These are phyloP conservation scores for Peromyscus melanophrys DNA, from an alignment of 2,797 vertebrate species.

Conservation along the genomic window DNA sequence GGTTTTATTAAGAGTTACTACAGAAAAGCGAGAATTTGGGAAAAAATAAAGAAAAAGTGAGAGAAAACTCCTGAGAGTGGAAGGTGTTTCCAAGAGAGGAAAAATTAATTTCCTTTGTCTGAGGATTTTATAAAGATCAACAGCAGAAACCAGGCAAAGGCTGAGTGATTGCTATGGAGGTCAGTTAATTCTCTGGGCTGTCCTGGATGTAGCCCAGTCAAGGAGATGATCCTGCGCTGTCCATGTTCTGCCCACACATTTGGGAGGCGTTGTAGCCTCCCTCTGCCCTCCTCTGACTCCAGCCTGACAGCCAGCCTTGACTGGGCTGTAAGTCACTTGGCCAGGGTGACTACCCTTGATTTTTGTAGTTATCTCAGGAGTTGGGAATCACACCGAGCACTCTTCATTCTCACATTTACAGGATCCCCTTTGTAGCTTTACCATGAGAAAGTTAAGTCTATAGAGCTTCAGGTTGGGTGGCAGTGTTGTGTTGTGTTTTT, in stretches of 20 bases:
- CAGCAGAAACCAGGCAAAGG: not conserved
- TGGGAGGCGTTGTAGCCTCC: not conserved
- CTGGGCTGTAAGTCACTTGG: not conserved
- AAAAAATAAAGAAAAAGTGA: fast-evolving
- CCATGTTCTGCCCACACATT: not conserved
- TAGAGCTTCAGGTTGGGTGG: not conserved
- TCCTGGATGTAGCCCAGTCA: no score
- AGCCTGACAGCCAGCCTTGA: not conserved
- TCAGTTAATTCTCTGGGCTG: not conserved
- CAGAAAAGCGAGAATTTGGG: not conserved
- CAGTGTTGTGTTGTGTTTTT: not conserved
- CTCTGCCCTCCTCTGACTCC: not conserved
- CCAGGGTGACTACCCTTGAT: not conserved
- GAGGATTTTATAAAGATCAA: not conserved
- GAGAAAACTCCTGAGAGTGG: not conserved
- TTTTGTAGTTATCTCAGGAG: not conserved
- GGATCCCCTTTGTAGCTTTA: not conserved
- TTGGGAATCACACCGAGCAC: not conserved
- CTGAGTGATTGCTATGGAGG: not conserved
- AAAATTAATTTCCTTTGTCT: not conserved
- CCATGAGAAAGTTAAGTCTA: not conserved
- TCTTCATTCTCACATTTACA: not conserved
- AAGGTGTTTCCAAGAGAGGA: not conserved
- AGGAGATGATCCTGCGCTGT: not conserved
- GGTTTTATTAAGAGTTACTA: not conserved